Base-by-base conservation (phyloP, 2,797 vertebrate genomes). In the Podargus strigoides region DNA sequence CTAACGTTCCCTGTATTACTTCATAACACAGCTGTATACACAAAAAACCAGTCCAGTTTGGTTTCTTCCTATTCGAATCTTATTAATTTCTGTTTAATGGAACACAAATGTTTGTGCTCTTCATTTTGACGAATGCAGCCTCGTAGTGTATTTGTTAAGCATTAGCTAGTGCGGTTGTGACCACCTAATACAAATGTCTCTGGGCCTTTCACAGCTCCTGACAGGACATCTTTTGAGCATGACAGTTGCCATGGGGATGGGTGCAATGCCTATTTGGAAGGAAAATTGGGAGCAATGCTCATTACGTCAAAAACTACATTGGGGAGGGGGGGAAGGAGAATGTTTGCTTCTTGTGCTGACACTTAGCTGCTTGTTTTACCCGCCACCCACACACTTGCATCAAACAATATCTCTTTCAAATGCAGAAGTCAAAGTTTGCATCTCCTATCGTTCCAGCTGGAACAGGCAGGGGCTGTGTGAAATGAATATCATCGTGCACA, bases 381-480 rank as follows among this genome's bases (percentile, higher is more conserved):
- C 93, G 3, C 97, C 94, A 95, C 98, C 97, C 98, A 98, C 97
- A 96, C 94, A 55, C 94, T 97, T 92, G 94, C 93, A 97, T 95
- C 93, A 96, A 93, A 98, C 98, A 98, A 98, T 98, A 97, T 97
- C 97, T 97, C 97, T 97, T 98, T 98, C 97, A 97, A 95, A 87
- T 0, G 39, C 81, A 91, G 90, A 97, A 97, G 97, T 97, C 97
- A 98, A 97, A 97, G 97, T 97, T 96, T 97, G 96, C 94, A 95
- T 94, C 97, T 95, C 94, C 93, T 95, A 91, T 97, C 95, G 9
- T 94, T 97, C 97, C 96, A 96, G 93, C 96, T 98, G 96, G 96
- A 96, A 87, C 85, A 90, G 87, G 77, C 89, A 75, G 79, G 81
- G 87, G 59, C 81, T 89, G 80, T 85, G 87, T 80, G 94, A 95